Evolutionary conservation across 2,888 invertebrate species (phyloP), one percentile per base, ranked within the genome.

Genomic region (Nebria salina): DNA sequence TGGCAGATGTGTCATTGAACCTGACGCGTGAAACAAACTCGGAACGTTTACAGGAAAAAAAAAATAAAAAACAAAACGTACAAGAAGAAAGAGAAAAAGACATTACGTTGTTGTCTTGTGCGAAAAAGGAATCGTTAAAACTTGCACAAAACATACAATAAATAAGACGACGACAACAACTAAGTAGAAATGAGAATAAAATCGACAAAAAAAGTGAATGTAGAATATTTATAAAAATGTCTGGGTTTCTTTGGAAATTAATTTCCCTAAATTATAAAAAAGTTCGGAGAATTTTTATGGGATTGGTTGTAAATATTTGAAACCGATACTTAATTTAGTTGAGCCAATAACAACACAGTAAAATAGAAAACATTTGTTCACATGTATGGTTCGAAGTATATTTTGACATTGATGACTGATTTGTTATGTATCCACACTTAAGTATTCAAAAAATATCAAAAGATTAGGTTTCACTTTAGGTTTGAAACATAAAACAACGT

Each of bases 1-100:
- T 65, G 78, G 26, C 26, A 13, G 42, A 70, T 41, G 73, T 78
- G 78, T 78, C 78, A 78, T 73, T 78, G 78, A 78, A 78, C 78
- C 70, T 70, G 70, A 70, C 70, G 70, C 70, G 70, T 13, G 66
- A 70, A 70, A 70, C 70, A 25, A 70, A 15, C 70, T 70, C 70
- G 25, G 15, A 34, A 26, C 70, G 70, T 70, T 34, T 26, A 70
- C 70, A 70, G 34, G 25, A 66, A 15, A 66, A 70, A 26, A 5
- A 68, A 66, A 70, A 26, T 1, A 68, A 68, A 68, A 68, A 20
- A 20, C 1, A 26, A 15, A 20, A 68, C 20, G 26, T 20, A 26
- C 20, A 15, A 68, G 11, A 15, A 26, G 26, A 68, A 70, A 70
- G 25, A 70, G 34, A 70, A 8, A 70, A 70, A 70, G 70, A 70